phyloP scores from a whole-genome alignment of 2,888 invertebrate species.

The Mesochorus sp. region DNA sequence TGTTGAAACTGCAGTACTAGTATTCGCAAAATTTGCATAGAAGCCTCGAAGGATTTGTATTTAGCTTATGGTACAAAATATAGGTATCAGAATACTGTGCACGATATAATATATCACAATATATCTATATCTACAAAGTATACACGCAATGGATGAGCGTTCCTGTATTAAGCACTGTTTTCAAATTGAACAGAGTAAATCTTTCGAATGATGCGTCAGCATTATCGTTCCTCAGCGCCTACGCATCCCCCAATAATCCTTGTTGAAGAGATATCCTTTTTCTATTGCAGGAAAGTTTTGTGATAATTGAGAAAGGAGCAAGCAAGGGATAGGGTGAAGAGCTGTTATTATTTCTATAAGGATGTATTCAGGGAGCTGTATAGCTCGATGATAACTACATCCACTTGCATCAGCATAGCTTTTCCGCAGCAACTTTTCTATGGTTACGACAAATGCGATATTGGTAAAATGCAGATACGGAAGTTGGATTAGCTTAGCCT shows the following conservation, averaged over 20 bases:
- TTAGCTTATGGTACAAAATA: slow-evolving; percentile 34
- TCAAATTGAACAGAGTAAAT: slow-evolving; percentile 42
- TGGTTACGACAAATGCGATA: no score
- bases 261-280: slow-evolving; percentile 2
- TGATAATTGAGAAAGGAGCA: slow-evolving; percentile 7
- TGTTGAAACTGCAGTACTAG: slow-evolving; percentile 30
- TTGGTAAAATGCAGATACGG: no score
- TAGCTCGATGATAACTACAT: no score
- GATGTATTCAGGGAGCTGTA: slow-evolving; percentile 7
- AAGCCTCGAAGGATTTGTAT: slow-evolving; percentile 54
- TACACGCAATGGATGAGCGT: slow-evolving; percentile 48
- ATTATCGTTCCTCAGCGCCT: slow-evolving; percentile 4
- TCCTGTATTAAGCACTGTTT: slow-evolving; percentile 51
- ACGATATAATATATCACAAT: neutral
- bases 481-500: no score
- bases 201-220: slow-evolving; percentile 51
- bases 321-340: neutral
- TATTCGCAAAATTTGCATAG: slow-evolving; percentile 45
- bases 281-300: slow-evolving; percentile 18
- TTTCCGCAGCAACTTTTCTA: no score
- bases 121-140: neutral
- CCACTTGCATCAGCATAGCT: no score
- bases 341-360: neutral
- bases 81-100: slow-evolving; percentile 17
- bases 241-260: slow-evolving; percentile 27